These are phyloP conservation scores for Charaxes varanes DNA, from an alignment of 1,140 invertebrate genomes.

Conservation along the genomic window DNA sequence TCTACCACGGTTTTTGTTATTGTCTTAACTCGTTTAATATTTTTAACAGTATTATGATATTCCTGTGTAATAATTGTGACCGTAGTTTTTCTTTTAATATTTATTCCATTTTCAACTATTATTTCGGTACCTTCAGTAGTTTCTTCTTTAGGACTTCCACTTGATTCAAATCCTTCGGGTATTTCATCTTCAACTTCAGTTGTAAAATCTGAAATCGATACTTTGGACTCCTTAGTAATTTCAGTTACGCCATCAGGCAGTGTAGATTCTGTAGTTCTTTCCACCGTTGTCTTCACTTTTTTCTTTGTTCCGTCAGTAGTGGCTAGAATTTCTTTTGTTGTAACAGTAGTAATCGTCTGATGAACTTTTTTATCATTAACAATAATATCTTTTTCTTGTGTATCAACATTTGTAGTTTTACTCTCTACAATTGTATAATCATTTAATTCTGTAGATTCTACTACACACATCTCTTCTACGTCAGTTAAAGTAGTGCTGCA, in stretches of 20 bases:
- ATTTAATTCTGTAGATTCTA: slow-evolving; percentile 38
- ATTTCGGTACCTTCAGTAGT: slow-evolving; percentile 37
- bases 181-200: slow-evolving; percentile 31
- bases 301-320: slow-evolving; percentile 43
- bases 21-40: slow-evolving; percentile 47
- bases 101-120: slow-evolving; percentile 37
- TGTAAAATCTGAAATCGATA: slow-evolving; percentile 51
- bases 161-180: slow-evolving; percentile 42
- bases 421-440: slow-evolving; percentile 51
- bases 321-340: slow-evolving; percentile 56
- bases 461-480: slow-evolving; percentile 33
- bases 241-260: slow-evolving; percentile 56
- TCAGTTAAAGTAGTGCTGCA: slow-evolving; percentile 45
- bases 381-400: slow-evolving; percentile 39
- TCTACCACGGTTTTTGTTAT: slow-evolving; percentile 52
- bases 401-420: slow-evolving; percentile 43
- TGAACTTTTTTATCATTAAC: slow-evolving; percentile 52
- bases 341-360: slow-evolving; percentile 60
- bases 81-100: slow-evolving; percentile 50
- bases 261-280: slow-evolving; percentile 59
- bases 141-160: slow-evolving; percentile 40
- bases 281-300: slow-evolving; percentile 62
- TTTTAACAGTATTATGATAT: slow-evolving; percentile 33
- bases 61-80: slow-evolving; percentile 44
- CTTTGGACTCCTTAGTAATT: slow-evolving; percentile 65